These are phyloP conservation scores for Stegostoma tigrinum DNA, from an alignment of 2,113 vertebrate genomes.

Conservation along the genomic window DNA sequence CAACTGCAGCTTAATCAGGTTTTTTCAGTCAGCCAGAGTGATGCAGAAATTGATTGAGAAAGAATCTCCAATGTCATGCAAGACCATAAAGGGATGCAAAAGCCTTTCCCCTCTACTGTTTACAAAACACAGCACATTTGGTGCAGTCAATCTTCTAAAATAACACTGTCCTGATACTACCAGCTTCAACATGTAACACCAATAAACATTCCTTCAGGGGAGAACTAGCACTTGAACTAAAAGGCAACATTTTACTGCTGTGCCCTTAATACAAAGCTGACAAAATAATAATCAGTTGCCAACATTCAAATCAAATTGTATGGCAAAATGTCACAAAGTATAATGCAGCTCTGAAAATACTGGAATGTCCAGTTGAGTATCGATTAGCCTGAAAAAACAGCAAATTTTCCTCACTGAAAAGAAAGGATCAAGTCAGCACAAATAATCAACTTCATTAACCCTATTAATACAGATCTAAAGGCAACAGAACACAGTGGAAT, in stretches of 20 bases:
- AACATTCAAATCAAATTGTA: neutral
- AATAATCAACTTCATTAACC: neutral
- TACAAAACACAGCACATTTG: slow-evolving; percentile 24
- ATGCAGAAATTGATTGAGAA: neutral
- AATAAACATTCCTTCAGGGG: neutral
- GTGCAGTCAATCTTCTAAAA: slow-evolving; percentile 26
- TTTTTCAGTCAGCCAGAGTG: neutral
- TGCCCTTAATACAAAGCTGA: neutral
- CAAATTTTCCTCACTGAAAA: neutral
- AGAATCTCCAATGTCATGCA: neutral
- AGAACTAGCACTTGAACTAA: neutral
- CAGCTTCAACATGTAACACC: neutral
- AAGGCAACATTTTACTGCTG: neutral
- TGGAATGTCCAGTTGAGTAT: neutral
- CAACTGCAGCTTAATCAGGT: neutral
- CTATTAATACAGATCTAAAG: neutral
- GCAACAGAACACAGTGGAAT: neutral
- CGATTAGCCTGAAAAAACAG: neutral
- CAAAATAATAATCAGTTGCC: neutral
- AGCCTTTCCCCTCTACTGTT: neutral
- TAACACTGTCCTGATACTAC: neutral
- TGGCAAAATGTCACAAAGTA: neutral
- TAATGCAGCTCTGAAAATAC: neutral
- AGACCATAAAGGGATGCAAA: neutral
- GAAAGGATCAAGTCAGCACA: neutral